Percentiles rank a stretch among this genome's conserved stretches.
These are phyloP conservation scores for Drosophila kokeensis DNA, from an alignment of 2,888 invertebrate genomes.

Conservation along the genomic window DNA sequence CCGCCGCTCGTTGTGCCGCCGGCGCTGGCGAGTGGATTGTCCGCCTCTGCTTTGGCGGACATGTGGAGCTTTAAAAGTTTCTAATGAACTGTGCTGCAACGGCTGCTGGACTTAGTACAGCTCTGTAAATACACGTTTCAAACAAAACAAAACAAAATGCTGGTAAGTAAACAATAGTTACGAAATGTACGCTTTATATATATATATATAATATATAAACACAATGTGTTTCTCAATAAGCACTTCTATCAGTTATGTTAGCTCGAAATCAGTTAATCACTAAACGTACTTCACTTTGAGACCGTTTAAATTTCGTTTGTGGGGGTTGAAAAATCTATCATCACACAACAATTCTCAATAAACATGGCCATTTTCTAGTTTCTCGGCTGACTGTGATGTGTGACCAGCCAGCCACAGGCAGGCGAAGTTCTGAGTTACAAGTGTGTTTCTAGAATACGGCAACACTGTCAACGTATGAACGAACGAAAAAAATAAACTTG, in stretches of 20 bases:
- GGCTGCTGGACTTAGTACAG: conserved; percentile 48
- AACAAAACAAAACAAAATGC: background rate
- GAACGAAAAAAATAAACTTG: conserved; percentile 41
- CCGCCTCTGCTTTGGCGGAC: conserved; percentile 74
- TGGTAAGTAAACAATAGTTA: conserved; percentile 29
- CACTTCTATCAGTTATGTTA: conserved; percentile 18
- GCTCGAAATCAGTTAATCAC: conserved; percentile 38
- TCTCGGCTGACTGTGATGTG: conserved; percentile 34
- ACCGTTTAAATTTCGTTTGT: conserved; percentile 14
- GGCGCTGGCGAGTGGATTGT: conserved; percentile 53
- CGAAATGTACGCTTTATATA: background rate
- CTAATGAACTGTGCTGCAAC: conserved; percentile 47
- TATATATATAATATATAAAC: background rate
- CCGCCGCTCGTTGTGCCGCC: conserved; percentile 29
- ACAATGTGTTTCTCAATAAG: conserved; percentile 24
- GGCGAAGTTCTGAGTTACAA: conserved; percentile 33
- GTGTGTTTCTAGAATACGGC: conserved; percentile 34
- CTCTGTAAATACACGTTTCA: conserved; percentile 49
- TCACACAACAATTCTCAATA: conserved; percentile 33
- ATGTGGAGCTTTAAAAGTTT: conserved; percentile 39
- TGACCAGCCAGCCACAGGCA: conserved; percentile 38
- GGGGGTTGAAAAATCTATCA: conserved; percentile 43
- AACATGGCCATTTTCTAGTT: conserved; percentile 45
- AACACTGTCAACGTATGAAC: conserved; percentile 52
- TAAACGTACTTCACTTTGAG: conserved; percentile 30